Percentiles rank a stretch among this genome's conserved stretches.
Conservation (phyloP, 1,140 invertebrate genomes). For the Zaprionus taronus region DNA sequence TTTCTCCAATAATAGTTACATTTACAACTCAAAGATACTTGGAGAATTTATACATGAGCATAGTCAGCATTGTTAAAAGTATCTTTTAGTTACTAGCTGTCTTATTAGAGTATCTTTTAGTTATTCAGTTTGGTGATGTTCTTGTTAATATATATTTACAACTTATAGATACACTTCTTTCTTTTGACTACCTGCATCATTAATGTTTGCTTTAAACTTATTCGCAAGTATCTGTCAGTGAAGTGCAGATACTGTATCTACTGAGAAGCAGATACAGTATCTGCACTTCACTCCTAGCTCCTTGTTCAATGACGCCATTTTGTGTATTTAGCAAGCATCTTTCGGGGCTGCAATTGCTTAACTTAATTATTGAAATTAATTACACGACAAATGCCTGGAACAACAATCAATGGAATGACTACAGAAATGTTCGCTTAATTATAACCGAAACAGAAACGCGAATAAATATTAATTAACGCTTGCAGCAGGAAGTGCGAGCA, state of each 20-base stretch:
- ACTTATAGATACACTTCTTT: neutral
- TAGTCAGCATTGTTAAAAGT: neutral
- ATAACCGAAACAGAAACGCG: constrained; percentile 22
- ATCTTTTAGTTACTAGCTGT: neutral
- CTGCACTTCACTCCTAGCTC: too few species aligned
- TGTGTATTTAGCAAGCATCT: neutral
- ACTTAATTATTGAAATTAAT: constrained; percentile 10
- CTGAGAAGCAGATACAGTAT: too few species aligned
- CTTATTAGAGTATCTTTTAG: neutral
- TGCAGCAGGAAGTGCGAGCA: constrained; percentile 22
- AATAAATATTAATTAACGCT: constrained; percentile 52
- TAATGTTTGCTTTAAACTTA: neutral
- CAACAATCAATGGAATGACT: neutral
- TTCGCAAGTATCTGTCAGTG: neutral
- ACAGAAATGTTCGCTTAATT: constrained; percentile 14
- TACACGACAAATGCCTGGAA: constrained; percentile 1
- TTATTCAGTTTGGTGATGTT: neutral
- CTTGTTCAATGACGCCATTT: neutral
- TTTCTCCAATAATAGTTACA: neutral
- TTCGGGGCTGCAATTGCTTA: neutral
- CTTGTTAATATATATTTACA: neutral
- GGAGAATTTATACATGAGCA: neutral
- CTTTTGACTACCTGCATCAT: neutral
- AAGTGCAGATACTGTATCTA: neutral
- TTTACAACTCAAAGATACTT: neutral